phyloP scores from a whole-genome alignment of 2,797 vertebrate species.

The Adrianichthys oophorus region DNA sequence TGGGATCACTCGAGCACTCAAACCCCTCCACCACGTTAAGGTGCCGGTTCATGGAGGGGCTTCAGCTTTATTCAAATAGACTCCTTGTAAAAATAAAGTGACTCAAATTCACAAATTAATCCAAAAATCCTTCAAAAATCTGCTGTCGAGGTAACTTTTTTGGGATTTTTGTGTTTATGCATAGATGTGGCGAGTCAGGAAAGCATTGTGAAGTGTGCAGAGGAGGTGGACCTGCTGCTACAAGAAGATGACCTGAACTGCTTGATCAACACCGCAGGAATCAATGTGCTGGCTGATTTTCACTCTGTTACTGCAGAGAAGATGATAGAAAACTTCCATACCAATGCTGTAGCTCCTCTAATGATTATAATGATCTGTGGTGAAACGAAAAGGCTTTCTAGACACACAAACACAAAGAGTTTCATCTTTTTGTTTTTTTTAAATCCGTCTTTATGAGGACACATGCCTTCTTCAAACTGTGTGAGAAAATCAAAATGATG shows the following conservation, averaged over 20 bases:
- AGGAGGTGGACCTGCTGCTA: conserved; percentile 74
- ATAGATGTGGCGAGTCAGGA: conserved; percentile 78
- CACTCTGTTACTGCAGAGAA: conserved; percentile 76
- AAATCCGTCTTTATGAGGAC: neutral
- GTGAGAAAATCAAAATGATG: conserved; percentile 15
- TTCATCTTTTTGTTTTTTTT: neutral
- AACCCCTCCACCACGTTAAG: too few species aligned
- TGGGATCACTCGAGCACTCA: too few species aligned
- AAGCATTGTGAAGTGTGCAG: conserved; percentile 76
- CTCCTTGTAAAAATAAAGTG: too few species aligned
- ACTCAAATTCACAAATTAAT: too few species aligned
- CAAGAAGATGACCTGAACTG: conserved; percentile 79
- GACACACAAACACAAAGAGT: neutral
- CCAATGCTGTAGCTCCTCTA: conserved; percentile 77
- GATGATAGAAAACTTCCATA: conserved; percentile 81
- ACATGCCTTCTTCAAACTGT: neutral
- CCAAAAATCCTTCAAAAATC: too few species aligned
- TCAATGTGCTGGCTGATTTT: conserved; percentile 77
- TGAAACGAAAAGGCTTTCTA: neutral
- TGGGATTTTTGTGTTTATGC: conserved; percentile 10
- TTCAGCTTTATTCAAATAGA: too few species aligned
- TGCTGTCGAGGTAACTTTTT: neutral
- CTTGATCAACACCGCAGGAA: conserved; percentile 83
- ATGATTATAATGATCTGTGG: conserved; percentile 77
- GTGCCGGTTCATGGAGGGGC: too few species aligned